Percentiles rank a stretch among this genome's conserved stretches.
These are phyloP conservation scores for Sepioteuthis lessoniana DNA, from an alignment of 2,888 invertebrate genomes.

Conservation along the genomic window DNA sequence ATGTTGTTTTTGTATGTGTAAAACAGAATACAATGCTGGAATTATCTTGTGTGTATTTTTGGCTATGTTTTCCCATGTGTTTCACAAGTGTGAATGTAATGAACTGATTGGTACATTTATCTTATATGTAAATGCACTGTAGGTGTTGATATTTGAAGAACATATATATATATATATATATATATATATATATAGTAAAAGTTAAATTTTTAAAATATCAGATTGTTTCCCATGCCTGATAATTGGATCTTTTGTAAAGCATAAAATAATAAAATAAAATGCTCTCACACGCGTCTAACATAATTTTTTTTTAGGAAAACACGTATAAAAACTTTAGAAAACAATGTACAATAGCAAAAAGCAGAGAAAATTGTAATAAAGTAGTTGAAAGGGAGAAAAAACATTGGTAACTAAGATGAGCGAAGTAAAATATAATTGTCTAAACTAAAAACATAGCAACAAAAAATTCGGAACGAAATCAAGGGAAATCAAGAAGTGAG, in stretches of 20 bases:
- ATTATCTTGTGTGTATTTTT: background rate
- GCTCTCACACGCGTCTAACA: background rate
- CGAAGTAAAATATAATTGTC: background rate
- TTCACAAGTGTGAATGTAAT: background rate
- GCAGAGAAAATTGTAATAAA: background rate
- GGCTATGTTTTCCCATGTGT: background rate
- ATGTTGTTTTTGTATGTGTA: background rate
- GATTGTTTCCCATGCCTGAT: background rate
- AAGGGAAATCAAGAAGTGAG: background rate
- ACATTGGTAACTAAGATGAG: background rate
- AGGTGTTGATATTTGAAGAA: background rate
- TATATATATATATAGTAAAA: background rate
- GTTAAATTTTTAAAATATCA: background rate
- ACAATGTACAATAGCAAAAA: background rate
- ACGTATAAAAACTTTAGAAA: background rate
- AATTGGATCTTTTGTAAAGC: background rate
- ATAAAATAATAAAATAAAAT: background rate
- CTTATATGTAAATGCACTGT: background rate
- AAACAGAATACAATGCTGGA: background rate
- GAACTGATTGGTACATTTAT: too few species aligned
- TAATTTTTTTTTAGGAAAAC: too few species aligned
- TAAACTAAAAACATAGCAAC: background rate
- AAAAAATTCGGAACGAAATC: background rate
- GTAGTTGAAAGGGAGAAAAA: background rate
- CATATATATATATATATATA: too few species aligned